A percentile compares a stretch with the other conserved stretches of the same genome.
Evolutionary conservation across 2,888 invertebrate species (phyloP).

Genomic region (Standfussiana lucernea): DNA sequence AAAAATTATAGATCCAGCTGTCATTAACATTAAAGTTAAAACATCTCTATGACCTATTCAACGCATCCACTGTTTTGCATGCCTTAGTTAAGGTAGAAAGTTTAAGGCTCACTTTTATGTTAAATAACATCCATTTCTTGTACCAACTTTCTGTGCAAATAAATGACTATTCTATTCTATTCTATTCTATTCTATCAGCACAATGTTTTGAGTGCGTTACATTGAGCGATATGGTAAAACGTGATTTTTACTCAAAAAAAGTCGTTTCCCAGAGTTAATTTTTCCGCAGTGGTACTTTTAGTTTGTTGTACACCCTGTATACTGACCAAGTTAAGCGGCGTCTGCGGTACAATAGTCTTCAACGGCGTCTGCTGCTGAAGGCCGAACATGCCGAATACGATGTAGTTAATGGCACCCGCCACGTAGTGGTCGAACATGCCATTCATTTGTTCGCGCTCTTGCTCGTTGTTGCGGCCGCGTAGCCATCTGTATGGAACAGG

Average conservation of each 20-base stretch:
- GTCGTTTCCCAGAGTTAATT: neutral
- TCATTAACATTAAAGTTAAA: no score
- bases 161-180: no score
- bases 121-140: no score
- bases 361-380: constrained; percentile 93
- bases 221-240: no score
- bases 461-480: constrained; percentile 88
- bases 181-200: no score
- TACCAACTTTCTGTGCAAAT: no score
- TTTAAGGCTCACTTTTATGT: no score
- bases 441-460: constrained; percentile 87
- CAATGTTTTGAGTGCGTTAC: no score
- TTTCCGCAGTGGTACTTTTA: neutral
- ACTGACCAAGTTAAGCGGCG: constrained; percentile 95
- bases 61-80: no score
- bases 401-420: constrained; percentile 92
- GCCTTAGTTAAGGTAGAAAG: no score
- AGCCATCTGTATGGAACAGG: constrained; percentile 91
- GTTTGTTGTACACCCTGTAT: neutral
- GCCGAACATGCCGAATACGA: constrained; percentile 94
- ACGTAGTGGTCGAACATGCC: constrained; percentile 95
- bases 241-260: neutral
- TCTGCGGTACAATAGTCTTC: constrained; percentile 95
- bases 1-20: no score
- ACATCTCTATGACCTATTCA: no score